phyloP scores from a whole-genome alignment of 2,888 invertebrate genomes.

The Macrophya alboannulata region DNA sequence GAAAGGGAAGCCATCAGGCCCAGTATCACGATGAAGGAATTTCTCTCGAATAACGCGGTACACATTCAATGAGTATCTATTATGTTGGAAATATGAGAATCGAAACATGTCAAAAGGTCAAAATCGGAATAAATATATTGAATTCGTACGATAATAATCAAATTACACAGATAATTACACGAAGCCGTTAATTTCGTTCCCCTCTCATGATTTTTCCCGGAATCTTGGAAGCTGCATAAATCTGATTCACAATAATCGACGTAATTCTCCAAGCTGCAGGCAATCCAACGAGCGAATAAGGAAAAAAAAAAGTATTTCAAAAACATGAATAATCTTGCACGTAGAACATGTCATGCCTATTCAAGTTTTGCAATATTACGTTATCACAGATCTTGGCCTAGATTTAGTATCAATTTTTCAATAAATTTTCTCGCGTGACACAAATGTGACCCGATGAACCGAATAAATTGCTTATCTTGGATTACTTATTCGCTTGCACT shows the following conservation, averaged over 20 bases:
- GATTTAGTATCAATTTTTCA: constrained; percentile 4
- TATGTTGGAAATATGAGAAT: too few species aligned
- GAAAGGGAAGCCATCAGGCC: neutral
- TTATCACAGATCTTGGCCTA: constrained; percentile 47
- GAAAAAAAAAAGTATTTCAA: neutral
- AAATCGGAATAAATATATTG: neutral
- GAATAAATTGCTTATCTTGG: constrained; percentile 36
- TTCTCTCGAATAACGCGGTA: neutral
- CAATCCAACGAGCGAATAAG: neutral
- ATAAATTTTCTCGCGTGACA: constrained; percentile 25
- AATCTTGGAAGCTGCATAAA: neutral
- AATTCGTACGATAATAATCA: constrained; percentile 10
- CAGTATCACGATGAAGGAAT: neutral
- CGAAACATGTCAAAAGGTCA: constrained; percentile 26
- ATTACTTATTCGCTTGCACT: neutral
- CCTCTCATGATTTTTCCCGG: neutral
- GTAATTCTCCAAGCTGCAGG: neutral
- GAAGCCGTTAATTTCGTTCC: neutral
- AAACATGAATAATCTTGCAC: neutral
- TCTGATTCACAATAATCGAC: neutral
- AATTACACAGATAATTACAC: neutral
- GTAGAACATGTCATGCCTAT: neutral
- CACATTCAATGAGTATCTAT: neutral
- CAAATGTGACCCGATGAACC: constrained; percentile 39
- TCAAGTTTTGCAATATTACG: neutral